Percentiles rank a stretch among this genome's conserved stretches.
Evolutionary conservation across 2,113 vertebrate genomes (phyloP).

Genomic region (Dicaeum eximium): DNA sequence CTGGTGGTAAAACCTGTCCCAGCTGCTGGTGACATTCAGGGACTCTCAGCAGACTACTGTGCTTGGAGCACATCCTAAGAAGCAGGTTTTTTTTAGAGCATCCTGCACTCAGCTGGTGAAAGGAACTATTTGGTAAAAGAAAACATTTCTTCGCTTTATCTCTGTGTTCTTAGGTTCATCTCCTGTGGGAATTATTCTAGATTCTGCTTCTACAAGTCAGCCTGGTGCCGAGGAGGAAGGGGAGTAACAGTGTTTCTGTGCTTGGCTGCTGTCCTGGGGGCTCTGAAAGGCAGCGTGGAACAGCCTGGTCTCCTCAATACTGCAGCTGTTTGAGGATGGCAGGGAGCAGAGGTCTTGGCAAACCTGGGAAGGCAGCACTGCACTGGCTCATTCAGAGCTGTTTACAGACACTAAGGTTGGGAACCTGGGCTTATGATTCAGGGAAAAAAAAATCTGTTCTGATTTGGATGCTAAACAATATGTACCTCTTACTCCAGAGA

Average conservation of each 20-base stretch:
- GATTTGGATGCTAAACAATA: not conserved
- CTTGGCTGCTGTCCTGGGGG: not conserved
- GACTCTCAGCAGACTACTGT: not conserved
- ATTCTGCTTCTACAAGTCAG: not conserved
- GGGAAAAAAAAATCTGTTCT: not conserved
- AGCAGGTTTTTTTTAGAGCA: not conserved
- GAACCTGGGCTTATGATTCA: not conserved
- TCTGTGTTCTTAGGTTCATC: not conserved
- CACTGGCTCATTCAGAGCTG: not conserved
- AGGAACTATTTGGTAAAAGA: not conserved
- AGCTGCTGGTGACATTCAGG: not conserved
- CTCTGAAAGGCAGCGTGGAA: not conserved
- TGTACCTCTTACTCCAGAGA: not conserved
- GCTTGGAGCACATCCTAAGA: not conserved
- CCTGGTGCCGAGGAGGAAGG: not conserved
- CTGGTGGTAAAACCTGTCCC: not conserved
- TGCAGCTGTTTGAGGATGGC: slow-evolving; percentile 4
- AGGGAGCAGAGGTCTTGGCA: slow-evolving; percentile 17
- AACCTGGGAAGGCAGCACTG: not conserved
- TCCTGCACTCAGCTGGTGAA: not conserved
- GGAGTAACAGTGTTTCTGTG: not conserved
- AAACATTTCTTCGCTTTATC: not conserved
- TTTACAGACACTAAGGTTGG: not conserved
- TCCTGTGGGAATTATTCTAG: not conserved
- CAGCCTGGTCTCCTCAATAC: not conserved